Evolutionary conservation across 2,888 invertebrate species (phyloP).

Genomic region (Ellobium chinense): DNA sequence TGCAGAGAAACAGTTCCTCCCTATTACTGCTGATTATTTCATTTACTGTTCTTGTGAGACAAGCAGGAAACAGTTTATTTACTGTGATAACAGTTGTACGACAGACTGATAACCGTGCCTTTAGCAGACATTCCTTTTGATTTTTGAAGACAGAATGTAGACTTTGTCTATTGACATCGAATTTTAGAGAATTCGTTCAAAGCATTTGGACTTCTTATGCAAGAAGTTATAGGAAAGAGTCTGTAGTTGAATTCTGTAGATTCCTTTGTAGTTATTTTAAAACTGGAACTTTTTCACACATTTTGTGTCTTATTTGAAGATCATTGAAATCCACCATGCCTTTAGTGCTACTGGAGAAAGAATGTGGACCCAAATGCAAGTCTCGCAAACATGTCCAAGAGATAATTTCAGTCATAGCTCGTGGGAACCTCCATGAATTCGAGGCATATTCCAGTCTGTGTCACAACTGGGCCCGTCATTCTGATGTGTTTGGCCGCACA

Average conservation of each 20-base stretch:
- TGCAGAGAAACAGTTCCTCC: background rate
- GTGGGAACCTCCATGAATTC: slow-evolving; percentile 69
- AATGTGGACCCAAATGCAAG: slow-evolving; percentile 75
- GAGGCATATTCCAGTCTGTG: slow-evolving; percentile 73
- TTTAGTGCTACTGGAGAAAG: slow-evolving; percentile 59
- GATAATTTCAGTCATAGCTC: slow-evolving; percentile 73
- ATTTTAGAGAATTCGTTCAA: too few relatives aligned
- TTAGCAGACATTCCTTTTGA: too few relatives aligned
- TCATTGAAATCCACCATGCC: slow-evolving; percentile 46
- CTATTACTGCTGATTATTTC: background rate
- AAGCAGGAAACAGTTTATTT: too few relatives aligned
- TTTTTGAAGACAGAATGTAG: too few relatives aligned
- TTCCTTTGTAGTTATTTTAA: too few relatives aligned
- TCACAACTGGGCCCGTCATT: slow-evolving; percentile 65
- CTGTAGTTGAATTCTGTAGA: too few relatives aligned
- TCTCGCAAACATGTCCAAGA: slow-evolving; percentile 77
- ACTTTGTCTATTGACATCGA: too few relatives aligned
- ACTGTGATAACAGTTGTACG: too few relatives aligned
- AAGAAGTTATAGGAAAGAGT: too few relatives aligned
- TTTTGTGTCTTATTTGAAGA: background rate
- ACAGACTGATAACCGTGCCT: too few relatives aligned
- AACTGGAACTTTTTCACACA: background rate
- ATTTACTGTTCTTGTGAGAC: background rate
- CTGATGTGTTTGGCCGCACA: slow-evolving; percentile 83
- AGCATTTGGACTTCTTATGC: too few relatives aligned